A percentile compares a stretch with the other conserved stretches of the same genome.
Conservation (phyloP, 1,140 invertebrate genomes). For the Planococcus citri region DNA sequence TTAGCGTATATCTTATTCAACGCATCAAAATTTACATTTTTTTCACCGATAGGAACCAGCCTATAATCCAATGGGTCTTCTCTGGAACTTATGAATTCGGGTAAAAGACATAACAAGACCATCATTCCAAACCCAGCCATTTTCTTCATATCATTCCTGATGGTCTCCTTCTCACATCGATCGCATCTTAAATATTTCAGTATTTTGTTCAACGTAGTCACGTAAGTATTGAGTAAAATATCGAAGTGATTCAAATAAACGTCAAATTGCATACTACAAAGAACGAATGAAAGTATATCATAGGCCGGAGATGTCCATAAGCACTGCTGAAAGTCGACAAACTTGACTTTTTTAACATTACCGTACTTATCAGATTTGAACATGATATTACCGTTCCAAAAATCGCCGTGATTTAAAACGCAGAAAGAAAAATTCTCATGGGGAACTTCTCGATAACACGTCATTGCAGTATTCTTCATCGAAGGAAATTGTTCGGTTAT, state of each 20-base stretch:
- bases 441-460: neutral
- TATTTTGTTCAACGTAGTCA: neutral
- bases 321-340: neutral
- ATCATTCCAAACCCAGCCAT: no score
- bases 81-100: no score
- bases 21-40: no score
- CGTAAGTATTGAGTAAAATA: neutral
- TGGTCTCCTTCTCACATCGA: no score
- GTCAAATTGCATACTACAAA: neutral
- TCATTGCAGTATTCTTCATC: no score
- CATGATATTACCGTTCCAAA: conserved; percentile 61
- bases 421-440: conserved; percentile 36
- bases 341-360: conserved; percentile 39
- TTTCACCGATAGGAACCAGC: no score
- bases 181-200: neutral
- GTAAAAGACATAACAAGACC: no score
- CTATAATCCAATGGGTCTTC: no score
- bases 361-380: conserved; percentile 42
- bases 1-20: no score
- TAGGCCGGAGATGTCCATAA: neutral
- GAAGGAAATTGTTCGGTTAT: no score
- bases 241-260: neutral
- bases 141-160: no score
- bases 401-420: conserved; percentile 59
- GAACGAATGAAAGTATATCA: neutral